Evolutionary conservation across 2,113 vertebrate species (phyloP).

Genomic region (Neolamprologus ventralis): DNA sequence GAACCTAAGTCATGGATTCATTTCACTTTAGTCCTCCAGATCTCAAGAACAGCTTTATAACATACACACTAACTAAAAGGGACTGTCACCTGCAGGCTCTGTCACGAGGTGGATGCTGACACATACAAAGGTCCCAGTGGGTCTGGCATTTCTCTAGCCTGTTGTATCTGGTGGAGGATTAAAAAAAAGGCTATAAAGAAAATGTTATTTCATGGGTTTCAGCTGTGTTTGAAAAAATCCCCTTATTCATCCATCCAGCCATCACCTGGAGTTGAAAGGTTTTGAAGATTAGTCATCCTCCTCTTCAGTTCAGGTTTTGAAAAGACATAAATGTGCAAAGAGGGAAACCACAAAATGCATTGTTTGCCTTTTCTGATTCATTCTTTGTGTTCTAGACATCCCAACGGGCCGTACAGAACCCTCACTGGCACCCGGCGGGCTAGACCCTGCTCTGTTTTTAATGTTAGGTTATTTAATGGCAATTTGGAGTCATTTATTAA

Average conservation of each 20-base stretch:
- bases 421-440: conserved; percentile 86
- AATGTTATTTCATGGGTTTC: not conserved
- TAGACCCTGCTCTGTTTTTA: conserved; percentile 87
- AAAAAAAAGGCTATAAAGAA: not conserved
- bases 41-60: not conserved
- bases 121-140: not conserved
- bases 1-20: not conserved
- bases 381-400: conserved; percentile 87
- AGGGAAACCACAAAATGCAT: not conserved
- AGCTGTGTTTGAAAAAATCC: not conserved
- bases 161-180: not conserved
- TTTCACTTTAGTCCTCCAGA: not conserved
- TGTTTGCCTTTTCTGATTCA: conserved; percentile 23
- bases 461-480: conserved; percentile 94
- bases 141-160: conserved; percentile 19
- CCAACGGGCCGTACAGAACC: conserved; percentile 84
- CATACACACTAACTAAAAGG: not conserved
- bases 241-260: not conserved
- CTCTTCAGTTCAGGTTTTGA: not conserved
- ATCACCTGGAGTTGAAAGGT: not conserved
- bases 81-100: not conserved
- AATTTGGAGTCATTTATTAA: conserved; percentile 94
- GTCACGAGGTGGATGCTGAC: not conserved
- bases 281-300: not conserved
- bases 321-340: not conserved